These are phyloP conservation scores for Lapara coniferarum DNA, from an alignment of 2,888 invertebrate genomes.

Conservation along the genomic window DNA sequence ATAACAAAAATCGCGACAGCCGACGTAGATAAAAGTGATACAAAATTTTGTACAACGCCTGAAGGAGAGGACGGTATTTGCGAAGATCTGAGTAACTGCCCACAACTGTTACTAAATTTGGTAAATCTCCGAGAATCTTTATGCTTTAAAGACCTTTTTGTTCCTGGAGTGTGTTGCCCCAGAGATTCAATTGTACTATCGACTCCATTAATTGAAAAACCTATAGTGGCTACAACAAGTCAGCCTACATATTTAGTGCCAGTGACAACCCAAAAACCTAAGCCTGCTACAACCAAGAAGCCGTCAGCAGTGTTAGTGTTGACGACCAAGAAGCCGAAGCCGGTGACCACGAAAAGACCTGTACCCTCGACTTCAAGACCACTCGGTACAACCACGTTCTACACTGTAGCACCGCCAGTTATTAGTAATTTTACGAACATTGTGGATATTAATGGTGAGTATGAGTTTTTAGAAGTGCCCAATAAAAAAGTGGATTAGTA, in stretches of 20 bases:
- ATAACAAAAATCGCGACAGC: constrained; percentile 73
- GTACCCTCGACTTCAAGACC: constrained; percentile 54
- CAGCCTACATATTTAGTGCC: constrained; percentile 74
- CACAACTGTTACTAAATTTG: constrained; percentile 91
- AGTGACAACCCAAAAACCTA: constrained; percentile 68
- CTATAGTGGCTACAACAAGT: constrained; percentile 64
- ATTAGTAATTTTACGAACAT: constrained; percentile 77
- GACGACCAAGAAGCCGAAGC: constrained; percentile 62
- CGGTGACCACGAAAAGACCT: constrained; percentile 54
- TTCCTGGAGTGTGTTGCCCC: constrained; percentile 97
- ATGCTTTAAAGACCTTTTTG: constrained; percentile 95
- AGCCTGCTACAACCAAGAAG: constrained; percentile 46
- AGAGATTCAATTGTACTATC: constrained; percentile 69
- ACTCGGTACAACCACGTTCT: constrained; percentile 72
- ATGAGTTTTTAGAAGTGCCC: background rate
- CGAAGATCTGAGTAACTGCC: constrained; percentile 94
- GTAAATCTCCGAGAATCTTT: constrained; percentile 92
- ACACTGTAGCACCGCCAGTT: constrained; percentile 69
- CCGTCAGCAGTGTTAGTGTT: constrained; percentile 62
- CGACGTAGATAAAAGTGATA: constrained; percentile 77
- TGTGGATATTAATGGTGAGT: constrained; percentile 80
- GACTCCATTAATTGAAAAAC: constrained; percentile 59
- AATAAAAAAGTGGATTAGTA: background rate
- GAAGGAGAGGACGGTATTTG: constrained; percentile 91
- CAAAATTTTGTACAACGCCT: constrained; percentile 90